These are phyloP conservation scores for Diarsia dahlii DNA, from an alignment of 2,888 invertebrate genomes.

Conservation along the genomic window DNA sequence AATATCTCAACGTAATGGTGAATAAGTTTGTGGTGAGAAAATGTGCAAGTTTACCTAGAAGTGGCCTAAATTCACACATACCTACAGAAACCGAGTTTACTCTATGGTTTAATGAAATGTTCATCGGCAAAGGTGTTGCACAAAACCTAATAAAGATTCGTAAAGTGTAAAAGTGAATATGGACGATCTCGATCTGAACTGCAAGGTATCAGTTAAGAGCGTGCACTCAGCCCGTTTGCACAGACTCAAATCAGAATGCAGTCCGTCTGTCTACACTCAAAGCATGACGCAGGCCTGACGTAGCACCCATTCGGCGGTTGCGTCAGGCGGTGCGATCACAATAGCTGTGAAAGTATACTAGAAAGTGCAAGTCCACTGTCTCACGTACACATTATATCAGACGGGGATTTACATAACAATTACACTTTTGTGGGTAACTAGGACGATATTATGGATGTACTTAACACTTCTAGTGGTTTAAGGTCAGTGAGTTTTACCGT, in stretches of 20 bases:
- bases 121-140: neutral
- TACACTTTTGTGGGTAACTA: slow-evolving; percentile 86
- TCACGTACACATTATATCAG: slow-evolving; percentile 89
- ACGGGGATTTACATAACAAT: slow-evolving; percentile 86
- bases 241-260: slow-evolving; percentile 11
- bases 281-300: slow-evolving; percentile 67
- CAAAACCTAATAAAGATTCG: neutral
- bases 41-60: neutral
- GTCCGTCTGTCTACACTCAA: slow-evolving; percentile 28
- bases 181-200: neutral
- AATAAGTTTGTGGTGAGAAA: neutral
- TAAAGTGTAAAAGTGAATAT: neutral
- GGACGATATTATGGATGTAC: slow-evolving; percentile 79
- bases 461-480: slow-evolving; percentile 32
- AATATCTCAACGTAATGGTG: neutral
- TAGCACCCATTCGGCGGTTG: slow-evolving; percentile 74
- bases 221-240: neutral
- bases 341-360: slow-evolving; percentile 89
- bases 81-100: neutral
- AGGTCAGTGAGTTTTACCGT: slow-evolving; percentile 48
- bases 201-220: neutral
- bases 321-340: slow-evolving; percentile 80
- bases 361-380: slow-evolving; percentile 88
- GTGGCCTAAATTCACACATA: neutral
- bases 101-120: neutral